Conservation (phyloP, 2,113 vertebrate genomes). For the Barbus barbus region DNA sequence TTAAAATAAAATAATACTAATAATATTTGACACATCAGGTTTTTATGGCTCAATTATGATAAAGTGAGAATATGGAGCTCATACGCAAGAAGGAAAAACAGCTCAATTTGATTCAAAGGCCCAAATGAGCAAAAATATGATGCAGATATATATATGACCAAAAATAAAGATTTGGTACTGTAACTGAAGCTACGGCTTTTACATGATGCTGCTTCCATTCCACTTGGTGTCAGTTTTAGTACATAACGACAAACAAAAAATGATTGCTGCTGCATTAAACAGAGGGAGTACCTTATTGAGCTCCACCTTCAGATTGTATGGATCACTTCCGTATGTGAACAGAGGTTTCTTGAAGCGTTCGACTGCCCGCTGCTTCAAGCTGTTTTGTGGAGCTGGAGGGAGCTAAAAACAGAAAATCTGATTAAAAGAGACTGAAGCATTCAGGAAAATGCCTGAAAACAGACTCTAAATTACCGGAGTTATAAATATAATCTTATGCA, state of each 20-base stretch:
- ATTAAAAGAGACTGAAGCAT: neutral
- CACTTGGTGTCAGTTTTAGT: no score
- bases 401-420: constrained; percentile 70
- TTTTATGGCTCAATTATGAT: neutral
- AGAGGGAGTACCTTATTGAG: constrained; percentile 80
- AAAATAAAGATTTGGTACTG: no score
- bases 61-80: neutral
- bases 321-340: constrained; percentile 82
- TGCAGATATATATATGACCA: no score
- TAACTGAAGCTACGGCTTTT: no score
- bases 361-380: constrained; percentile 78
- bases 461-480: constrained; percentile 75
- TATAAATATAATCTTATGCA: constrained; percentile 91
- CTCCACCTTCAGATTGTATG: constrained; percentile 84
- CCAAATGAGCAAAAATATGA: no score
- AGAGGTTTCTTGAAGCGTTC: constrained; percentile 90
- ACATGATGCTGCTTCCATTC: no score
- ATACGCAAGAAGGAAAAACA: no score
- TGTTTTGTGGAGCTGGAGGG: constrained; percentile 79
- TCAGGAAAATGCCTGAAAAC: constrained; percentile 62
- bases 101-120: no score
- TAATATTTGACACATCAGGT: neutral
- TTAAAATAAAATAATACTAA: neutral
- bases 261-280: neutral
- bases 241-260: neutral